Evolutionary conservation across 2,888 invertebrate genomes (phyloP).

Genomic region (Trachelus iudaicus): DNA sequence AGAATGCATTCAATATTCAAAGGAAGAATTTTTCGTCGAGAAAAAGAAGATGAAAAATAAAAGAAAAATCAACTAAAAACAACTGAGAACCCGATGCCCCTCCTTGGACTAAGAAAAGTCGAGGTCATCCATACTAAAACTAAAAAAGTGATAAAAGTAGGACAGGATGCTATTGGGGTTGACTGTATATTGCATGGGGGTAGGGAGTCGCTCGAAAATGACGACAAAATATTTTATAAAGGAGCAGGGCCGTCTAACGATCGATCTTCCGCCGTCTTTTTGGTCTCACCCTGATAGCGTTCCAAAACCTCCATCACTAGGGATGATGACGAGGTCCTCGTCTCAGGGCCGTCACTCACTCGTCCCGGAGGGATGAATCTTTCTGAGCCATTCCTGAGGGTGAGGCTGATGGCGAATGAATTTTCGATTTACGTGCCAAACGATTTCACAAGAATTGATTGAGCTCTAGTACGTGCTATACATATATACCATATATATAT

Average conservation of each 20-base stretch:
- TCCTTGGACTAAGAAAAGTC: not conserved
- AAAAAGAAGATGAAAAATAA: not conserved
- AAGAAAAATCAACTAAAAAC: not conserved
- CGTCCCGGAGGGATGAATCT: not conserved
- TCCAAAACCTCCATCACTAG: not conserved
- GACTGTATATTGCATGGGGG: not conserved
- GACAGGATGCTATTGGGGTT: not conserved
- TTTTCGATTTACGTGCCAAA: not conserved
- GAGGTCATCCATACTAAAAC: not conserved
- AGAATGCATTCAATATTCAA: not conserved
- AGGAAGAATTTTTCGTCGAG: not conserved
- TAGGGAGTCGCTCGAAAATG: not conserved
- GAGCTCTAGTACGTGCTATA: not conserved
- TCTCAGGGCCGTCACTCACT: not conserved
- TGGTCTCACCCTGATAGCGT: not conserved
- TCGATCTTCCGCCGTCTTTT: not conserved
- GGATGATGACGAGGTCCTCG: not conserved
- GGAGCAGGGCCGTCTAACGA: not conserved
- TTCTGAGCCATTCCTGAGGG: not conserved
- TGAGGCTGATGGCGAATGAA: not conserved
- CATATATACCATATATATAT: not conserved
- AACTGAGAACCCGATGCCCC: not conserved
- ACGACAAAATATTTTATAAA: not conserved
- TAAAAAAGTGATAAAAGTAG: not conserved
- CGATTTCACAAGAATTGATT: not conserved